Conservation (phyloP, 2,113 vertebrate genomes). For the Notothenia coriiceps region DNA sequence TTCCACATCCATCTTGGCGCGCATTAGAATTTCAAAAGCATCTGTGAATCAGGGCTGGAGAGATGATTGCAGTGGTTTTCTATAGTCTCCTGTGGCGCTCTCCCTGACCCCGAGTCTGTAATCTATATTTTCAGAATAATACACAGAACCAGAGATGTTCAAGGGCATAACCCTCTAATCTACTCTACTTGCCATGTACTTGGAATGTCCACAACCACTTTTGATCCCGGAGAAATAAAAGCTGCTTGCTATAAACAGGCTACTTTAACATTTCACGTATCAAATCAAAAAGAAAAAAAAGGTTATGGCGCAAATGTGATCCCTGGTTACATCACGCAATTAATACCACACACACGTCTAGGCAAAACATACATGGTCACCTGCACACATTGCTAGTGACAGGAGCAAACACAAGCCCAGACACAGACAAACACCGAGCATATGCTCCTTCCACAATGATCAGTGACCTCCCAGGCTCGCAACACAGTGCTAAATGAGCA, state of each 20-base stretch:
- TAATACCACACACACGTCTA: slow-evolving; percentile 8
- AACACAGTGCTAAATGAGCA: slow-evolving; percentile 80
- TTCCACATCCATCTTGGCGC: slow-evolving; percentile 71
- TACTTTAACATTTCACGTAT: background rate
- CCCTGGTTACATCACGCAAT: slow-evolving; percentile 31
- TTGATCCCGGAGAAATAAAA: slow-evolving; percentile 46
- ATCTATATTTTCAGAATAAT: slow-evolving; percentile 82
- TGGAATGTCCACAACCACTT: slow-evolving; percentile 53
- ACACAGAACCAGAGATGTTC: slow-evolving; percentile 72
- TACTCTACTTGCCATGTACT: slow-evolving; percentile 73
- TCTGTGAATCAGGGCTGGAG: slow-evolving; percentile 56
- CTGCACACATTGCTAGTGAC: slow-evolving; percentile 17
- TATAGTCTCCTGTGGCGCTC: slow-evolving; percentile 69
- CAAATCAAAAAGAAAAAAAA: slow-evolving; percentile 8
- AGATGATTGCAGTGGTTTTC: slow-evolving; percentile 76
- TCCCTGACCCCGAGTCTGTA: slow-evolving; percentile 68
- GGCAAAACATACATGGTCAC: background rate
- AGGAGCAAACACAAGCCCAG: slow-evolving; percentile 47
- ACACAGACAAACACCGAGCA: slow-evolving; percentile 66
- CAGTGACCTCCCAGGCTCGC: slow-evolving; percentile 71
- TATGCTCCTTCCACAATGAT: slow-evolving; percentile 74
- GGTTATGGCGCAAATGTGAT: slow-evolving; percentile 29
- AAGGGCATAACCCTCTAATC: slow-evolving; percentile 80
- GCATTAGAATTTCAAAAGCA: slow-evolving; percentile 76
- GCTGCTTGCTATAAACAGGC: background rate